These are phyloP conservation scores for Cosmia pyralina DNA, from an alignment of 2,888 invertebrate species.

Conservation along the genomic window DNA sequence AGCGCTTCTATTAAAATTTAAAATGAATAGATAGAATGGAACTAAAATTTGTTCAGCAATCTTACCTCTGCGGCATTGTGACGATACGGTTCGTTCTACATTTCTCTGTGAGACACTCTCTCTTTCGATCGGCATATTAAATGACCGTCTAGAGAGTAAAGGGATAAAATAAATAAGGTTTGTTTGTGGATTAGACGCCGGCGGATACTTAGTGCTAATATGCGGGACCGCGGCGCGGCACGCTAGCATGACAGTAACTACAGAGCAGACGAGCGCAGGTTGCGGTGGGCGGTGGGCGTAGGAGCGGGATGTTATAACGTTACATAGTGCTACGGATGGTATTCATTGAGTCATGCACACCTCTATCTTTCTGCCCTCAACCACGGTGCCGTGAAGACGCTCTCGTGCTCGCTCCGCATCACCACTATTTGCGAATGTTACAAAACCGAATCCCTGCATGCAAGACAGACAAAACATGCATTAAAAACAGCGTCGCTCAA, in stretches of 20 bases:
- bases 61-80: slow-evolving; percentile 89
- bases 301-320: slow-evolving; percentile 92
- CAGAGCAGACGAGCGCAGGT: slow-evolving; percentile 90
- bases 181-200: slow-evolving; percentile 87
- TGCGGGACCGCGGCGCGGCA: slow-evolving; percentile 74
- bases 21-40: slow-evolving; percentile 75
- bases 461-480: slow-evolving; percentile 99
- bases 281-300: slow-evolving; percentile 88
- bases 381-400: slow-evolving; percentile 99
- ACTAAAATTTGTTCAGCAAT: slow-evolving; percentile 83
- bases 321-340: slow-evolving; percentile 91
- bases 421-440: slow-evolving; percentile 99
- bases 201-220: slow-evolving; percentile 87
- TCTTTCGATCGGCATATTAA: slow-evolving; percentile 91
- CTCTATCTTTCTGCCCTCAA: slow-evolving; percentile 99
- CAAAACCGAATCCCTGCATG: slow-evolving; percentile 99
- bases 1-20: slow-evolving; percentile 55
- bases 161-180: slow-evolving; percentile 91
- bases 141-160: slow-evolving; percentile 93
- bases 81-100: slow-evolving; percentile 90
- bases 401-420: slow-evolving; percentile 99
- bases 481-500: slow-evolving; percentile 95
- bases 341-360: slow-evolving; percentile 97
- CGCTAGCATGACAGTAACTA: slow-evolving; percentile 89
- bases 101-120: slow-evolving; percentile 90